A percentile compares a stretch with the other conserved stretches of the same genome.
Conservation (phyloP, 2,888 invertebrate genomes). For the Leptinotarsa juncta region DNA sequence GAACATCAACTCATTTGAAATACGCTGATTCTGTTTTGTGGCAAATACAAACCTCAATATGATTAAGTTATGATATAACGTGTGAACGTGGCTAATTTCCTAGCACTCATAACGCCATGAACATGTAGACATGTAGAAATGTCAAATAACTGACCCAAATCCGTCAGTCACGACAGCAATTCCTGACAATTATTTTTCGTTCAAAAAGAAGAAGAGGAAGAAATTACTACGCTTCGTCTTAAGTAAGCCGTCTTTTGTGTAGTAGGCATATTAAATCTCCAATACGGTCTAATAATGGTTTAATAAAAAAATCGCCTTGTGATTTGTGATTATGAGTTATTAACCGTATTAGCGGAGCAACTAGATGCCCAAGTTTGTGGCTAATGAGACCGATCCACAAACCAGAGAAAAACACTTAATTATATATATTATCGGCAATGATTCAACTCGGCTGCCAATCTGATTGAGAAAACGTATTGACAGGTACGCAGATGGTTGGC, state of each 20-base stretch:
- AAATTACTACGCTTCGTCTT: neutral
- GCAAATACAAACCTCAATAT: no score
- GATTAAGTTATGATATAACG: no score
- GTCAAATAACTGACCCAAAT: constrained; percentile 1
- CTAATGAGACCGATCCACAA: constrained; percentile 14
- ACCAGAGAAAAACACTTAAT: constrained; percentile 8
- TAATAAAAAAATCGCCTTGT: constrained; percentile 11
- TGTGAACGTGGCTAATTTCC: no score
- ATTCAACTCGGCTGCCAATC: constrained; percentile 16
- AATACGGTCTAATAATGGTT: constrained; percentile 7
- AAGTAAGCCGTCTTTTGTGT: constrained; percentile 13
- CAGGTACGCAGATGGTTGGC: neutral
- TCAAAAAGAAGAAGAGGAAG: neutral
- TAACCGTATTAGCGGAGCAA: constrained; percentile 7
- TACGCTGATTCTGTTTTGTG: no score
- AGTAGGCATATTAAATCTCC: constrained; percentile 10
- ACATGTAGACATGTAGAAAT: neutral
- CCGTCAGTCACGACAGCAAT: constrained; percentile 6
- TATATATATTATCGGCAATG: constrained; percentile 18
- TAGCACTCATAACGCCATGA: no score
- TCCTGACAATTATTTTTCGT: neutral
- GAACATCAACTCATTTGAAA: no score
- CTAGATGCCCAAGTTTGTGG: constrained; percentile 18
- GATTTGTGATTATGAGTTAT: constrained; percentile 8
- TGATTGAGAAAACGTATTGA: neutral